Evolutionary conservation across 2,797 vertebrate species (phyloP).

Genomic region (Epinephelus awoara): DNA sequence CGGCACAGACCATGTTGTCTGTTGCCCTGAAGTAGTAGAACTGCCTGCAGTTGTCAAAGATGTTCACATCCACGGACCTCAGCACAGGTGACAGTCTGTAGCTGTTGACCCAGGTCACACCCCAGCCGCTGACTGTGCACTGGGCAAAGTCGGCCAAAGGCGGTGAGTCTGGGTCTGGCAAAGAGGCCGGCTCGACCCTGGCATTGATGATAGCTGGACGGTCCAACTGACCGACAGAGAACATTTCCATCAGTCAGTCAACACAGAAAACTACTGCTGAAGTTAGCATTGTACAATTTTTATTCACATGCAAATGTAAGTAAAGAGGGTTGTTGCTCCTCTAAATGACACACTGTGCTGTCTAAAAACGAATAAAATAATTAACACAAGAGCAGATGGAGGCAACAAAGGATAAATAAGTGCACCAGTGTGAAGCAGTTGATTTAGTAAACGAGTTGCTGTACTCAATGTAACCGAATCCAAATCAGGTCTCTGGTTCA

Average conservation of each 20-base stretch:
- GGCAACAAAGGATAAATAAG: background rate
- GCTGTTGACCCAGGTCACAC: conserved; percentile 79
- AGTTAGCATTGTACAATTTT: background rate
- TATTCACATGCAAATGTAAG: background rate
- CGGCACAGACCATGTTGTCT: conserved; percentile 86
- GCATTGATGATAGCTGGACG: conserved; percentile 71
- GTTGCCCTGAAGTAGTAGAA: conserved; percentile 86
- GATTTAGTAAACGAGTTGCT: background rate
- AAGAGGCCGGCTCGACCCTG: conserved; percentile 45
- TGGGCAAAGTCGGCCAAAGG: conserved; percentile 24
- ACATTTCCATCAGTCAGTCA: conserved; percentile 23
- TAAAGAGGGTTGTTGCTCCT: background rate
- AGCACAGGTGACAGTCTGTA: conserved; percentile 79
- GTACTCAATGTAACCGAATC: background rate
- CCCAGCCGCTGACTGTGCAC: conserved; percentile 88
- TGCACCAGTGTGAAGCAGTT: background rate
- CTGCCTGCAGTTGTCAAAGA: conserved; percentile 79
- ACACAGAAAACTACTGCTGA: background rate
- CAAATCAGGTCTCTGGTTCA: background rate
- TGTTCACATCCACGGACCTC: conserved; percentile 80
- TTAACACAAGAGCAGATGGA: background rate
- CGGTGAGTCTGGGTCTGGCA: conserved; percentile 54
- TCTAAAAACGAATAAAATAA: background rate
- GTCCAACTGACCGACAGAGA: conserved; percentile 75
- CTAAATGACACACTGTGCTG: background rate